Conservation (phyloP, 2,888 invertebrate species). For the Hartigia nigra region DNA sequence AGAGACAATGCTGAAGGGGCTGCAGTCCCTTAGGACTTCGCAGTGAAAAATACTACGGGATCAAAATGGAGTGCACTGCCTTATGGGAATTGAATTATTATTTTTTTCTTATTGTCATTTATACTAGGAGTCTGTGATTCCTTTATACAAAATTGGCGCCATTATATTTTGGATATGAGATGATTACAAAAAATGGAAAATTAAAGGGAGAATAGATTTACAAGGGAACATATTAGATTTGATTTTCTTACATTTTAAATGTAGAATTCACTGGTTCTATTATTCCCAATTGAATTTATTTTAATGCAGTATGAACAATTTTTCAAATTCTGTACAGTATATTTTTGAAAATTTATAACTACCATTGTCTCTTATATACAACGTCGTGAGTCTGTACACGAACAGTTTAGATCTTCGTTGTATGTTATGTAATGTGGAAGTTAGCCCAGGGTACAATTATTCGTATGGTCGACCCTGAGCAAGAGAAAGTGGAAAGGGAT, state of each 20-base stretch:
- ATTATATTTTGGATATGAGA: not conserved
- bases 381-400: not conserved
- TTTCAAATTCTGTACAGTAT: not conserved
- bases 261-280: not conserved
- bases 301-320: not conserved
- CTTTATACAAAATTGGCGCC: not conserved
- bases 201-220: not conserved
- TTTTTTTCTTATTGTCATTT: constrained; percentile 2
- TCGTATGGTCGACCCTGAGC: constrained; percentile 7
- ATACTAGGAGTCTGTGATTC: not conserved
- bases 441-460: not conserved
- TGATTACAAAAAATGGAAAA: not conserved
- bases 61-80: constrained; percentile 2
- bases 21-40: constrained; percentile 45
- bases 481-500: constrained; percentile 15
- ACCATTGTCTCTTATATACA: not conserved
- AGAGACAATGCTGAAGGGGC: constrained; percentile 37
- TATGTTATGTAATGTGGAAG: not conserved
- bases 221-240: not conserved
- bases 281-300: not conserved
- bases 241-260: not conserved
- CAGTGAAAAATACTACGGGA: constrained; percentile 13
- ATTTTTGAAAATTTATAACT: not conserved
- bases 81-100: not conserved
- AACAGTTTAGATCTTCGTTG: not conserved